Conservation (phyloP, 2,888 invertebrate species). For the Elmis aenea region DNA sequence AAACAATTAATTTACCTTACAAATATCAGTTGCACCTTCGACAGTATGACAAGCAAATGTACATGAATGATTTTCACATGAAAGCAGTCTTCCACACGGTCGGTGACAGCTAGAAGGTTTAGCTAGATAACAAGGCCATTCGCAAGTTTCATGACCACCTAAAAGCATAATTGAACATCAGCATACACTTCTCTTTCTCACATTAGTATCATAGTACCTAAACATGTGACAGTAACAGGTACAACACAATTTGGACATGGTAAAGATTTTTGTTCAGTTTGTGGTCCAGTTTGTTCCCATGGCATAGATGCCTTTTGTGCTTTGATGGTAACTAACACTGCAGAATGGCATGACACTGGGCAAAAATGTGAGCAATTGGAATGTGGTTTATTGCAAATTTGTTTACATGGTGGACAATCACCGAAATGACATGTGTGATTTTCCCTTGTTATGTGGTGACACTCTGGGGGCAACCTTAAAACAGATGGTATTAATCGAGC, state of each 20-base stretch:
- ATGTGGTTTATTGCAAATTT: conserved; percentile 61
- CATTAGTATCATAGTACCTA: too few species aligned
- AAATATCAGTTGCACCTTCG: conserved; percentile 43
- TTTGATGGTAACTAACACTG: conserved; percentile 59
- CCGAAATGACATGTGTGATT: conserved; percentile 78
- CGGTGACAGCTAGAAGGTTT: conserved; percentile 72
- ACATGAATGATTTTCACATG: conserved; percentile 78
- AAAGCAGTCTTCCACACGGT: conserved; percentile 64
- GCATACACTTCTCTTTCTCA: too few species aligned
- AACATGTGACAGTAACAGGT: conserved; percentile 65
- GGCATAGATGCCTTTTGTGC: conserved; percentile 58
- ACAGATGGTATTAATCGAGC: too few species aligned
- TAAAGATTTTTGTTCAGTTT: conserved; percentile 50
- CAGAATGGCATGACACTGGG: conserved; percentile 68
- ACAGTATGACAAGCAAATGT: conserved; percentile 65
- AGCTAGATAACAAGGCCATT: conserved; percentile 67
- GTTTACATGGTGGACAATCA: conserved; percentile 76
- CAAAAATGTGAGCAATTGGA: conserved; percentile 66
- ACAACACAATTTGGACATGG: conserved; percentile 70
- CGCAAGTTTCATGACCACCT: conserved; percentile 65
- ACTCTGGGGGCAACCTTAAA: conserved; percentile 65
- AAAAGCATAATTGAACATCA: conserved; percentile 12
- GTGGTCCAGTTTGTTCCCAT: conserved; percentile 53
- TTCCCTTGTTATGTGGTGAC: conserved; percentile 72
- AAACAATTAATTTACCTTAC: conserved; percentile 25